Base-by-base conservation (phyloP, 1,140 invertebrate species). In the Battus philenor region DNA sequence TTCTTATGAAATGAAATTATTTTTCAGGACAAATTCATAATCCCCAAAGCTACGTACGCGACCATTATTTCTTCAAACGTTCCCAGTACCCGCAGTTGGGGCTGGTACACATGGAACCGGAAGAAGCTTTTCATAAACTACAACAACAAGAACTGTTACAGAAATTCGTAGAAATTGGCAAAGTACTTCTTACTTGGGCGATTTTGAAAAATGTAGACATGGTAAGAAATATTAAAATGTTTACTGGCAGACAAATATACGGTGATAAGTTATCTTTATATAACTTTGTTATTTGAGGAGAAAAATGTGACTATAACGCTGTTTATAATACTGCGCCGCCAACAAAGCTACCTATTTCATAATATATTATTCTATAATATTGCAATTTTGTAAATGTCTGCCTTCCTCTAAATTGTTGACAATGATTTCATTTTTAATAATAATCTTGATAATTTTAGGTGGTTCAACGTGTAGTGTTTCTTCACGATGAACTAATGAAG, bases 401-500 rank as follows among this genome's bases (percentile, higher is more conserved):
- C n/a, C n/a, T n/a, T n/a, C n/a, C n/a, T n/a, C n/a, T n/a, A n/a
- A n/a, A n/a, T n/a, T n/a, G n/a, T n/a, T n/a, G n/a, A n/a, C n/a
- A n/a, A n/a, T n/a, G n/a, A n/a, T n/a, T n/a, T n/a, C n/a, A n/a
- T n/a, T n/a, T n/a, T n/a, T n/a, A n/a, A n/a, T n/a, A n/a, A n/a
- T n/a, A n/a, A n/a, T n/a, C n/a, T n/a, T n/a, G n/a, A 12, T 29
- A 38, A 2, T 59, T 53, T 73, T 72, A 94, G 91, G 91, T 98
- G 5, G 95, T 97, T 1, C 97, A 98, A 87, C 90, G 94, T 36
- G 97, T 98, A 1, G 96, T 98, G n/a, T 99, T 99, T 75, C 89
- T 99, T 6, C 98, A 99, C 78, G 98, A 99, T 75, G 98, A 99
- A 86, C 88, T 99, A 0, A 98, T 98, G 91, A 99, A 99, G 83